phyloP scores from a whole-genome alignment of 2,113 vertebrate species.

The Labeo catla region DNA sequence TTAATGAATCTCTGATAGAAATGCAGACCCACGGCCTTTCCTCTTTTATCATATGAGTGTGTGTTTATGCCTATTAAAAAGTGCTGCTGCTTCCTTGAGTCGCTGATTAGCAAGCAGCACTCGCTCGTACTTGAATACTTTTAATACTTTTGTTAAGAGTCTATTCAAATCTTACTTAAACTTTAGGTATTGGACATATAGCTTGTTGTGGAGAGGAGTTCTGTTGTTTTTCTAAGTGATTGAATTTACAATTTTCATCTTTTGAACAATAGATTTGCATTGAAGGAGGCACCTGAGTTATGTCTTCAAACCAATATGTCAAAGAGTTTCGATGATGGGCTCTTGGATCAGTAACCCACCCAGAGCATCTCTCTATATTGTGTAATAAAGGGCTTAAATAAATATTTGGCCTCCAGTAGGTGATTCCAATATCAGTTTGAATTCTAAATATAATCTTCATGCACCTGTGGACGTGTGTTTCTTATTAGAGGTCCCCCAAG shows the following conservation, averaged over 20 bases:
- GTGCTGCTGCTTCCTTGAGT: background rate
- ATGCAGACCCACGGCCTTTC: background rate
- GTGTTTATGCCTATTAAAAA: background rate
- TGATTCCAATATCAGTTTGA: background rate
- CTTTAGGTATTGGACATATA: background rate
- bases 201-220: background rate
- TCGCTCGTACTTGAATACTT: background rate
- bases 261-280: background rate
- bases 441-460: slow-evolving; percentile 1
- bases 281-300: background rate
- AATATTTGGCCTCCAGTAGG: background rate
- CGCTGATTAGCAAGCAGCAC: background rate
- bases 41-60: background rate
- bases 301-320: background rate
- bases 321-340: background rate
- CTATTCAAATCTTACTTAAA: background rate
- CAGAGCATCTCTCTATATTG: background rate
- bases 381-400: background rate
- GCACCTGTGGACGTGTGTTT: slow-evolving; percentile 19
- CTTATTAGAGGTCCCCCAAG: slow-evolving; percentile 51
- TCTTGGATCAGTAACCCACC: background rate
- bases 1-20: slow-evolving; percentile 20
- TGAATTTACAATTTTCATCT: background rate
- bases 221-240: background rate
- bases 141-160: background rate